Conservation (phyloP, 2,888 invertebrate species). For the Diarsia mendica region DNA sequence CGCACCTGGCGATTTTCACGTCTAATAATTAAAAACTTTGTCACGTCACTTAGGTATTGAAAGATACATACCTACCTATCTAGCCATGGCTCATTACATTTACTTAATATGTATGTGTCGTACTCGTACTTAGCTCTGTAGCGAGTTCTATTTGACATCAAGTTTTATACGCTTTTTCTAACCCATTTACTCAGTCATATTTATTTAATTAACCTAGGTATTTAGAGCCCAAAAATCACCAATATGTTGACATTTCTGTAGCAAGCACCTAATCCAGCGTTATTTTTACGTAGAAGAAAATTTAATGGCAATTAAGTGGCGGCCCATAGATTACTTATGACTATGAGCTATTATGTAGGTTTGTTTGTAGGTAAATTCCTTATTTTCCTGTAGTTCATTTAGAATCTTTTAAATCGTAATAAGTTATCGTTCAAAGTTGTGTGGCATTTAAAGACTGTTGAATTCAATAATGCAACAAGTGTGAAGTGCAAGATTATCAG, state of each 20-base stretch:
- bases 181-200: not conserved
- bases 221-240: not conserved
- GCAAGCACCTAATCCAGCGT: not conserved
- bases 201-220: not conserved
- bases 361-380: not conserved
- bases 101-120: constrained; percentile 53
- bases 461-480: not conserved
- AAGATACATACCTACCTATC: constrained; percentile 67
- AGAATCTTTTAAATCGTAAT: not conserved
- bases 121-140: constrained; percentile 25
- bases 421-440: not conserved
- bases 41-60: constrained; percentile 83
- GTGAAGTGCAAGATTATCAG: too few species aligned
- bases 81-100: constrained; percentile 58
- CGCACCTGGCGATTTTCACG: constrained; percentile 89
- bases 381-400: not conserved
- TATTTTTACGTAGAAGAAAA: not conserved
- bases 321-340: not conserved
- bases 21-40: constrained; percentile 89
- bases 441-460: not conserved
- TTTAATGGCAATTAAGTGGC: not conserved
- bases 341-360: not conserved
- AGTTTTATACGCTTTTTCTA: constrained; percentile 35
- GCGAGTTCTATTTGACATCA: constrained; percentile 30
- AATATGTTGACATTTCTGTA: not conserved